Evolutionary conservation across 1,140 invertebrate species (phyloP), one percentile per base, ranked within the genome.

Genomic region (Bombus polaris): DNA sequence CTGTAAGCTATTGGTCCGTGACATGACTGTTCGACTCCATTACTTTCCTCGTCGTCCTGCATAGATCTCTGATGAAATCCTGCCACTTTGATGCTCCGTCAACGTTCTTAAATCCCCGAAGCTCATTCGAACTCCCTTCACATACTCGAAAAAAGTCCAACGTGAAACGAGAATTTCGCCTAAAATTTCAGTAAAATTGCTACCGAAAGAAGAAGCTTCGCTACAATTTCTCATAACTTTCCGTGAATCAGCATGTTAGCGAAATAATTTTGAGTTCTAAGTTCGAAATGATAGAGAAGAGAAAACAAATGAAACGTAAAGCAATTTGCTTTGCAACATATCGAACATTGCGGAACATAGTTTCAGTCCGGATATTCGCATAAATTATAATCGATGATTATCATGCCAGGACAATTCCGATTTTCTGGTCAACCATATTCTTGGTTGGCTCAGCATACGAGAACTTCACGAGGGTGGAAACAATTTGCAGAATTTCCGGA

Each of bases 381-480:
- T 75, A 57, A 53, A 53, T 75, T 75, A 75, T 57, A 39, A 75
- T 13, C 59, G 59, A n/a, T 5, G 59, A 5, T 62, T 62, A n/a
- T 10, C 28, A 62, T 62, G 10, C 3, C 10, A 13, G 59, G 59
- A 62, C 59, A 62, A 62, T 62, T 62, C 12, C 10, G 22, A 62
- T n/a, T n/a, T n/a, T 62, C 59, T n/a, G 59, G 59, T 62, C 59
- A 62, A n/a, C 59, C 59, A 62, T 62, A 62, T 62, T 62, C 59
- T 62, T 62, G n/a, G 28, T 57, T 75, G n/a, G 42, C 42, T 35
- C 13, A 22, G n/a, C 73, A 32, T 53, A 32, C 73, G 37, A 32
- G 44, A 75, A 53, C 57, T 75, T 53, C 42, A 6, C 10, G 10
- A 35, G 73, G 2, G n/a, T 18, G 44, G n/a, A 57, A 75, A 37